Percentiles rank a stretch among this genome's conserved stretches.
Conservation (phyloP, 2,888 invertebrate genomes). For the Sclerodermus sp. region DNA sequence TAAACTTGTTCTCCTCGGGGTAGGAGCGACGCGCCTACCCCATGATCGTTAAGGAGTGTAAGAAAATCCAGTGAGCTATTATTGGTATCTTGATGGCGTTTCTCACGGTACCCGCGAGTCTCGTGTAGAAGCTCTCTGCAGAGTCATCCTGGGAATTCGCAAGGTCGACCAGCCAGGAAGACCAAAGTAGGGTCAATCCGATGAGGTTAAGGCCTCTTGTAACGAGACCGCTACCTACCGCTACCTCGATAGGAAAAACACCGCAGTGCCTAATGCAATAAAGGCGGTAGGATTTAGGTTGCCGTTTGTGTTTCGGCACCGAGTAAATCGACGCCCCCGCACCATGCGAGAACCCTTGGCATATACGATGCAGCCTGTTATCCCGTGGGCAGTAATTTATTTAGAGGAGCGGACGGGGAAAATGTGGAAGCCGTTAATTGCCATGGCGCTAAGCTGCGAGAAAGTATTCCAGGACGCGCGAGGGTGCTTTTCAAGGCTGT, state of each 20-base stretch:
- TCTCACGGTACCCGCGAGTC: slow-evolving; percentile 27
- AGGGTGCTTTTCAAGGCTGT: slow-evolving; percentile 20
- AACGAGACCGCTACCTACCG: slow-evolving; percentile 28
- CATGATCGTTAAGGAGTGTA: too few species aligned
- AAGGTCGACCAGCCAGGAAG: slow-evolving; percentile 1
- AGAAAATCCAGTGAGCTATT: slow-evolving; percentile 19
- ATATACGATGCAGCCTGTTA: slow-evolving; percentile 14
- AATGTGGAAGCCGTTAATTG: slow-evolving; percentile 49
- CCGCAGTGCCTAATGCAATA: slow-evolving; percentile 48
- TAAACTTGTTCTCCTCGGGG: too few species aligned
- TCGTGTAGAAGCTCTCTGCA: slow-evolving; percentile 25
- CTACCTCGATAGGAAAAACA: slow-evolving; percentile 37
- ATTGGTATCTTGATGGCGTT: slow-evolving; percentile 27
- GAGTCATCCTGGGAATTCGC: slow-evolving; percentile 32
- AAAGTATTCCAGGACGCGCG: slow-evolving; percentile 32
- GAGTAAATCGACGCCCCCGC: slow-evolving; percentile 36
- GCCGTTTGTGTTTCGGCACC: slow-evolving; percentile 31
- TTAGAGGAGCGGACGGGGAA: slow-evolving; percentile 25
- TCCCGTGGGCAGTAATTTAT: slow-evolving; percentile 35
- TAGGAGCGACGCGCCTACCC: too few species aligned
- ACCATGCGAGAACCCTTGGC: slow-evolving; percentile 30
- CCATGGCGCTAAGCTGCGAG: slow-evolving; percentile 41
- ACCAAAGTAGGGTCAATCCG: slow-evolving; percentile 33
- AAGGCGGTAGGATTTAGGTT: slow-evolving; percentile 26
- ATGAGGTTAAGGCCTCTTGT: slow-evolving; percentile 22